Evolutionary conservation across 2,797 vertebrate genomes (phyloP), one percentile per base, ranked within the genome.

Genomic region (Characodon lateralis): DNA sequence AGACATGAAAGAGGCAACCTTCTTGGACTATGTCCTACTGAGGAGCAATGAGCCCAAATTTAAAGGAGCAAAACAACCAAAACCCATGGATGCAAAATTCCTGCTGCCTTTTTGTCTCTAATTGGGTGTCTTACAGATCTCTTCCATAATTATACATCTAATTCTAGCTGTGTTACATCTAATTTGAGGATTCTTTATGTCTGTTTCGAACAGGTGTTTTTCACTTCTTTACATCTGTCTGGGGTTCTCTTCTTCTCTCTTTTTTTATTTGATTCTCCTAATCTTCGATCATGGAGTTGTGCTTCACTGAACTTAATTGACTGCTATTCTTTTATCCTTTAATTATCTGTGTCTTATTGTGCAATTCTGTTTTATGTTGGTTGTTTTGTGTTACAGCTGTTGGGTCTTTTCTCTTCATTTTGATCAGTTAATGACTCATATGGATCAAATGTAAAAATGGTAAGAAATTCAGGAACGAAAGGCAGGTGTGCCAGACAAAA

Each of bases 81-180:
- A 46, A 43, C 66, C 56, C 39, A 31, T 35, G 31, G 10, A 26
- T n/a, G 28, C 26, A 51, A 31, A 53, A 22, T 26, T 39, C 28
- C 18, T 72, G 70, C 48, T 71, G 71, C 13, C 20, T 73, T 9
- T 73, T 26, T 59, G 7, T 73, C 72, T 58, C 7, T 13, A 58
- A 39, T 41, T 24, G 31, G 35, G 20, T 58, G 51, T 73, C 56
- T 73, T 46, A 73, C 66, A 46, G 41, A 46, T 46, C 41, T 69
- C 39, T n/a, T 1, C 24, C 12, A 31, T 68, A 43, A 68, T 68
- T 24, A 68, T 68, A 24, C 22, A 46, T n/a, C 39, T 68, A 22
- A 68, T 68, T 43, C 22, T 13, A n/a, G 39, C 43, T 43, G 39
- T n/a, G 22, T 68, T 43, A n/a, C 22, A 68, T 68, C 66, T 43